These are phyloP conservation scores for Cryptomyrus ogoouensis DNA, from an alignment of 2,113 vertebrate genomes.

Conservation along the genomic window DNA sequence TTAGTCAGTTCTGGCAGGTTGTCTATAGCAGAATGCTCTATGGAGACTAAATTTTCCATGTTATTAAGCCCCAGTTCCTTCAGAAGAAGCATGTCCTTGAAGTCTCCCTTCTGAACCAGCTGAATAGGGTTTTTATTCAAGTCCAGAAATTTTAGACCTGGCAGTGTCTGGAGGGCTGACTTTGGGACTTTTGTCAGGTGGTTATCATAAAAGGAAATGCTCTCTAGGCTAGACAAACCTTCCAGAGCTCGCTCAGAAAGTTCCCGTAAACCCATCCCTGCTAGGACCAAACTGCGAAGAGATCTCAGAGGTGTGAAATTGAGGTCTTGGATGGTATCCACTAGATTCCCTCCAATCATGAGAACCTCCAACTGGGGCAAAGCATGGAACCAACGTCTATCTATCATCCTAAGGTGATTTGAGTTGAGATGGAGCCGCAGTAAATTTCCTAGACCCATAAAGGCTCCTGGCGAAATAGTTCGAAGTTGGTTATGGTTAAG, in stretches of 20 bases:
- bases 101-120: constrained; percentile 76
- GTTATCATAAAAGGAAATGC: constrained; percentile 89
- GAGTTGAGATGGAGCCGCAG: constrained; percentile 87
- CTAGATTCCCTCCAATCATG: constrained; percentile 86
- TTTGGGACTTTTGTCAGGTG: constrained; percentile 69
- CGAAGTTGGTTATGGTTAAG: constrained; percentile 85
- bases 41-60: constrained; percentile 87
- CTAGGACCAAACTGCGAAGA: constrained; percentile 81
- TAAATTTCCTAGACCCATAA: constrained; percentile 66
- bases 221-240: constrained; percentile 75
- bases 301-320: constrained; percentile 76
- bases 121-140: constrained; percentile 84
- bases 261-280: constrained; percentile 74
- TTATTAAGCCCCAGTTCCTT: constrained; percentile 89
- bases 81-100: constrained; percentile 80
- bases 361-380: constrained; percentile 82
- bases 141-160: constrained; percentile 83
- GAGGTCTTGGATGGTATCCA: constrained; percentile 72
- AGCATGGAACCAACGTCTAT: constrained; percentile 76
- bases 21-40: constrained; percentile 77
- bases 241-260: constrained; percentile 77
- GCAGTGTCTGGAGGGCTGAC: constrained; percentile 71
- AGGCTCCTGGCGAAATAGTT: constrained; percentile 71
- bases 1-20: constrained; percentile 93
- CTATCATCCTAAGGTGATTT: constrained; percentile 70